phyloP scores from a whole-genome alignment of 2,113 vertebrate genomes.

The Setophaga petechia region DNA sequence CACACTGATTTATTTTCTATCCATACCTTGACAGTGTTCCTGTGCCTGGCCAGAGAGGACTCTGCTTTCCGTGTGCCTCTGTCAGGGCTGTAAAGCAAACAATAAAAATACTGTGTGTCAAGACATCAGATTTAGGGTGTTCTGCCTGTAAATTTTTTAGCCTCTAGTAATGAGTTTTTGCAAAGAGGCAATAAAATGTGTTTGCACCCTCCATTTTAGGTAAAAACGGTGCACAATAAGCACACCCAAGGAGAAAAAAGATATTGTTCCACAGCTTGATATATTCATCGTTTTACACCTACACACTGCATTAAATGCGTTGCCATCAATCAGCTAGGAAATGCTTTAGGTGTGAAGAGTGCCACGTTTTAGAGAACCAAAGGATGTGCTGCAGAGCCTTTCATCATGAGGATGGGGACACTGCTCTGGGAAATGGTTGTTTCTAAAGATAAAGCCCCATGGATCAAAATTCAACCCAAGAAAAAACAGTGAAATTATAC shows the following conservation, averaged over 20 bases:
- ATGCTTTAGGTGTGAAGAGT: not conserved
- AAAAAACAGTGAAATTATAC: conserved; percentile 23
- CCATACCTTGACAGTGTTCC: not conserved
- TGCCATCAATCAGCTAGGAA: conserved; percentile 27
- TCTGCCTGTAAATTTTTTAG: conserved; percentile 25
- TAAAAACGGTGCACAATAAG: not conserved
- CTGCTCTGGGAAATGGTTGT: not conserved
- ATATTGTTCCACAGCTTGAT: not conserved
- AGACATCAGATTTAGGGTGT: not conserved
- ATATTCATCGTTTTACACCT: conserved; percentile 34
- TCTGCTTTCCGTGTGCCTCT: not conserved
- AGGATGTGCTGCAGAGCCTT: conserved; percentile 11
- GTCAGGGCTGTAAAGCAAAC: not conserved
- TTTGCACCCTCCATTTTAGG: not conserved
- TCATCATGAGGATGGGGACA: not conserved
- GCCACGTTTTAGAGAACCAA: not conserved
- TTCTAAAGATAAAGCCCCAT: conserved; percentile 38
- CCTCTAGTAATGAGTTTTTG: conserved; percentile 38
- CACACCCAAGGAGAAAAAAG: not conserved
- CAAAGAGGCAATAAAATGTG: conserved; percentile 44
- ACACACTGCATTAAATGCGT: not conserved
- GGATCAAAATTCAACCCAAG: not conserved
- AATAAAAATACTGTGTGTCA: not conserved
- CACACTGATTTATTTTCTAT: not conserved
- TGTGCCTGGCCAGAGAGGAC: not conserved